These are phyloP conservation scores for Glandiceps talaboti DNA, from an alignment of 53 echinoderm and acorn worm species.

Conservation along the genomic window DNA sequence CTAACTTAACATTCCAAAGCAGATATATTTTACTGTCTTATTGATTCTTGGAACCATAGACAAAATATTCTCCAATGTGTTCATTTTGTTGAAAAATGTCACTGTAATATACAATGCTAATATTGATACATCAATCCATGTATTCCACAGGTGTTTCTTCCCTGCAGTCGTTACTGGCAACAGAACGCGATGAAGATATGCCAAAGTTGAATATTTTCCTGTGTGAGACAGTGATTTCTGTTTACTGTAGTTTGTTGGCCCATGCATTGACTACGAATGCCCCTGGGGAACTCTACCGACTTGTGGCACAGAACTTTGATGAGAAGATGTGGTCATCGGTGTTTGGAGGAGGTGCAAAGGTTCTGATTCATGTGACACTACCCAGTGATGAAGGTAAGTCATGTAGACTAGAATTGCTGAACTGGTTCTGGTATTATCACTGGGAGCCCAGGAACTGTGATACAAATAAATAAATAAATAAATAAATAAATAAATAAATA, in stretches of 20 bases:
- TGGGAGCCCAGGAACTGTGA: too few relatives aligned
- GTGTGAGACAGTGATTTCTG: slow-evolving; percentile 73
- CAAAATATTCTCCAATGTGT: too few relatives aligned
- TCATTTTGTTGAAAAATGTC: too few relatives aligned
- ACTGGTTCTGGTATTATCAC: too few relatives aligned
- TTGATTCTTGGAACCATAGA: too few relatives aligned
- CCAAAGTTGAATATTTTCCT: slow-evolving; percentile 78
- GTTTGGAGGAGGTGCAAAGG: slow-evolving; percentile 96
- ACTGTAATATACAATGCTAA: too few relatives aligned
- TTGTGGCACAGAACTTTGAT: slow-evolving; percentile 65
- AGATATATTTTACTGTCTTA: too few relatives aligned
- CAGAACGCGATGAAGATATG: slow-evolving; percentile 76
- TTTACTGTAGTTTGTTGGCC: slow-evolving; percentile 77
- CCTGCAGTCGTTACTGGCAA: slow-evolving; percentile 64
- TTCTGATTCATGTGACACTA: slow-evolving; percentile 3
- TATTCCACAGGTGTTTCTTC: slow-evolving; percentile 95
- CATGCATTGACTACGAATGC: slow-evolving; percentile 67
- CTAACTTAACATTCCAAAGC: too few relatives aligned
- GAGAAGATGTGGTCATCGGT: slow-evolving; percentile 88
- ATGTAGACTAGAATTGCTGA: too few relatives aligned
- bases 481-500: slow-evolving; percentile 14
- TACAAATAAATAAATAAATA: too few relatives aligned
- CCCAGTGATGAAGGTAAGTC: not conserved
- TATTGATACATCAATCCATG: too few relatives aligned
- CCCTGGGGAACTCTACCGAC: slow-evolving; percentile 66